These are phyloP conservation scores for Ischnus inquisitorius DNA, from an alignment of 2,888 invertebrate genomes.

Conservation along the genomic window DNA sequence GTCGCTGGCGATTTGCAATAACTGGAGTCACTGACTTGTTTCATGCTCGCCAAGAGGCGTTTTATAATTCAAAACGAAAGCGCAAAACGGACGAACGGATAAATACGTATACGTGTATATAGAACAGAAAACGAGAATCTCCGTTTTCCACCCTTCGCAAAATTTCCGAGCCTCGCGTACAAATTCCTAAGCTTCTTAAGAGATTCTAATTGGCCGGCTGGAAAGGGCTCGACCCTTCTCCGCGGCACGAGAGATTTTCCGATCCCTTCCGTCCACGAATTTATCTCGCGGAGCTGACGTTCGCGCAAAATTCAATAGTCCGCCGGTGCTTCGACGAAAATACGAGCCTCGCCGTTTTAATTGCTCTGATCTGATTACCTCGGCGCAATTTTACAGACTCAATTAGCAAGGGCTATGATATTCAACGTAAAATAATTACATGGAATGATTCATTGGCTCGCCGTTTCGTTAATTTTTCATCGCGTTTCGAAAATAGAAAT, in stretches of 20 bases:
- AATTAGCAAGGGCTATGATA: background rate
- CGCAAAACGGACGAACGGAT: background rate
- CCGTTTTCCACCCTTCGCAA: constrained; percentile 15
- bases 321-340: background rate
- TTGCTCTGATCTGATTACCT: constrained; percentile 64
- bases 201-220: constrained; percentile 73
- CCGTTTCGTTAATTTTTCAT: no score
- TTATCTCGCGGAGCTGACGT: constrained; percentile 17
- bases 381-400: background rate
- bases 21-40: constrained; percentile 39
- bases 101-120: background rate
- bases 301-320: background rate
- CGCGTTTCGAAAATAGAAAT: background rate
- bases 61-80: constrained; percentile 6
- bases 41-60: background rate
- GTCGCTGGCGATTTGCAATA: constrained; percentile 47
- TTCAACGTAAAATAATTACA: background rate
- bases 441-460: no score
- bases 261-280: constrained; percentile 19
- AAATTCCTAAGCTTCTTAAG: constrained; percentile 72
- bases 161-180: constrained; percentile 20
- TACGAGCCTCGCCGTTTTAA: constrained; percentile 39
- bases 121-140: constrained; percentile 35
- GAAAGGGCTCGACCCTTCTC: constrained; percentile 14
- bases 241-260: constrained; percentile 3